These are phyloP conservation scores for Tryphoninae sp. DNA, from an alignment of 2,888 invertebrate species.

Conservation along the genomic window DNA sequence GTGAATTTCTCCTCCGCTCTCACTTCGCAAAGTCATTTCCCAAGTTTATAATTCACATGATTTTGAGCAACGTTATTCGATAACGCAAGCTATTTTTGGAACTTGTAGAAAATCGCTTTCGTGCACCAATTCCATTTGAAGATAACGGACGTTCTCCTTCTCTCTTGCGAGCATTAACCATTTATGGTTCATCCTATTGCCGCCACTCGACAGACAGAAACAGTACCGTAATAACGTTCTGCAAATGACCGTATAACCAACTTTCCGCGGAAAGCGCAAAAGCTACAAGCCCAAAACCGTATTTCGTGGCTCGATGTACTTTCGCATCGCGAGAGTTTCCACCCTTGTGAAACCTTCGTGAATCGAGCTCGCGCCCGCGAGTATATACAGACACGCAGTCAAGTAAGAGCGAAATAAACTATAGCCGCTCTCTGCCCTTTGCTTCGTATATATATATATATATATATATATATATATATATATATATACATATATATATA, in stretches of 20 bases:
- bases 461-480: no score
- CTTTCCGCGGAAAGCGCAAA: not conserved
- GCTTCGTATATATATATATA: no score
- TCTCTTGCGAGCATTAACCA: no score
- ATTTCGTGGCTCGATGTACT: constrained; percentile 31
- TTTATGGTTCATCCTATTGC: not conserved
- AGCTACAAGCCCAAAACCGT: not conserved
- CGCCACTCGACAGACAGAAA: not conserved
- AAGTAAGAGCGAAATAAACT: constrained; percentile 1
- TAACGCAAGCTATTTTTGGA: constrained; percentile 3
- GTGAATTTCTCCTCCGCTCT: no score
- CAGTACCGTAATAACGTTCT: not conserved
- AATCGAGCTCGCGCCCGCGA: not conserved
- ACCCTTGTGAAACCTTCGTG: not conserved
- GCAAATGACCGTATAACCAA: not conserved
- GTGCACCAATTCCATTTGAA: not conserved
- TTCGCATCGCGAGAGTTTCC: constrained; percentile 27
- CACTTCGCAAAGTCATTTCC: no score
- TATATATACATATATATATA: no score
- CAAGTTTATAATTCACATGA: not conserved
- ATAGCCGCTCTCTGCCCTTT: not conserved
- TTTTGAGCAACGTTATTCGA: not conserved
- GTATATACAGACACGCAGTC: constrained; percentile 18
- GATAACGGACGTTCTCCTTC: not conserved
- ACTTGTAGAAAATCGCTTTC: not conserved